Evolutionary conservation across 2,113 vertebrate species (phyloP), one percentile per base, ranked within the genome.

Genomic region (Oxygymnocypris stewartii): DNA sequence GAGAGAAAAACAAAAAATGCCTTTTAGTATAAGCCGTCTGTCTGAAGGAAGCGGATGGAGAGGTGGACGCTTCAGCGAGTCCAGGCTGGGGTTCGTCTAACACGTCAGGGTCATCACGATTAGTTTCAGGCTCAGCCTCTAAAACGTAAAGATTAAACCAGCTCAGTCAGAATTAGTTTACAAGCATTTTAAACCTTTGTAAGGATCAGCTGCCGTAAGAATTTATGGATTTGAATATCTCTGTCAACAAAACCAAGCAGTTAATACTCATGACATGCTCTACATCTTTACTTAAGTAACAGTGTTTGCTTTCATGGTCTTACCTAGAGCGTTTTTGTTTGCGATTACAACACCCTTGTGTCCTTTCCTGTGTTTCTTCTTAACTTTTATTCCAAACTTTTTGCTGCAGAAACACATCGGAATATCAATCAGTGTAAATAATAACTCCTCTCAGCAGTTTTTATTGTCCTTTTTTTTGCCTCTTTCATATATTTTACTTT

Each of bases 261-360:
- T 49, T 81, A 83, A 84, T 87, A 6, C 40, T 12, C 18, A 20
- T 28, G n/a, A 57, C 35, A 31, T 14, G 12, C 25, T 79, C 49
- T 40, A 71, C 78, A 88, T 86, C 75, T 75, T 77, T 51, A 85
- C 49, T 77, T 37, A 77, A 25, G 61, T 80, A 71, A 54, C 49
- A 54, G 16, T 94, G 91, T 95, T 92, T 94, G 92, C 89, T 93
- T 94, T 94, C 20, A 88, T 93, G 89, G 91, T 90, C 94, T 96
- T 94, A 97, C 96, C 96, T 59, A 93, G 18, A 76, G 94, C 96
- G 14, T 94, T 95, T 90, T 94, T 96, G 92, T 97, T 97, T 94
- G 91, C 90, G 90, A 97, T 94, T 57, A 96, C 94, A 87, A 97
- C 87, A 80, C 94, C 96, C 77, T 94, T 93, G 82, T 91, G 88